Evolutionary conservation across 2,113 vertebrate genomes (phyloP).

Genomic region (Pogona vitticeps): DNA sequence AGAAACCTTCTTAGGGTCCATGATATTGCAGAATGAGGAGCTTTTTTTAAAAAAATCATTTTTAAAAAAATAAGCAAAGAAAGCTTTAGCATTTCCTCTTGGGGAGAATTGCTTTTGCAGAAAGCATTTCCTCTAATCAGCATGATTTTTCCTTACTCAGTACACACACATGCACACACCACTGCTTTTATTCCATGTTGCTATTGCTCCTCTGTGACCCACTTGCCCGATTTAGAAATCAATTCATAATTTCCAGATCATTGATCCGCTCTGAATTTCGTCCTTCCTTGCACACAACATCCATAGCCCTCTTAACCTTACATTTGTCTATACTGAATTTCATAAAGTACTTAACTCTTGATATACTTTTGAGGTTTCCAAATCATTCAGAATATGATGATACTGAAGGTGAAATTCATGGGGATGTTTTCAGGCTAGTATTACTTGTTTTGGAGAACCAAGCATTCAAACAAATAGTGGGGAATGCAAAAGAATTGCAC

Average conservation of each 20-base stretch:
- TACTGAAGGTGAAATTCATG: not conserved
- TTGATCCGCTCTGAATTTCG: conserved; percentile 13
- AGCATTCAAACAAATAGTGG: not conserved
- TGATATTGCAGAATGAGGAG: not conserved
- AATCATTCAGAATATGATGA: not conserved
- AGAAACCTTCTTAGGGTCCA: not conserved
- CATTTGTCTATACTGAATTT: conserved; percentile 9
- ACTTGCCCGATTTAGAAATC: conserved; percentile 13
- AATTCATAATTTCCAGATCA: conserved; percentile 21
- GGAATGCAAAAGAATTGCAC: too few relatives aligned
- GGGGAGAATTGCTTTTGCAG: not conserved
- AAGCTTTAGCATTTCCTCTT: not conserved
- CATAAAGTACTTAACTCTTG: not conserved
- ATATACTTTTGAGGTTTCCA: not conserved
- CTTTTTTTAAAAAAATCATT: not conserved
- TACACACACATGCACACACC: not conserved
- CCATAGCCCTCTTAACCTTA: not conserved
- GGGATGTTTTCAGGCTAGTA: not conserved
- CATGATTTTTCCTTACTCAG: conserved; percentile 1
- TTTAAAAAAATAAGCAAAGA: not conserved
- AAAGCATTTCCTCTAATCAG: conserved; percentile 5
- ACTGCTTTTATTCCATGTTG: not conserved
- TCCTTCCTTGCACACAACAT: conserved; percentile 7
- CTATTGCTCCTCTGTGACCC: conserved; percentile 9
- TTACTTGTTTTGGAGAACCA: not conserved